Conservation (phyloP, 1,140 invertebrate genomes). For the Trichonephila clavipes region DNA sequence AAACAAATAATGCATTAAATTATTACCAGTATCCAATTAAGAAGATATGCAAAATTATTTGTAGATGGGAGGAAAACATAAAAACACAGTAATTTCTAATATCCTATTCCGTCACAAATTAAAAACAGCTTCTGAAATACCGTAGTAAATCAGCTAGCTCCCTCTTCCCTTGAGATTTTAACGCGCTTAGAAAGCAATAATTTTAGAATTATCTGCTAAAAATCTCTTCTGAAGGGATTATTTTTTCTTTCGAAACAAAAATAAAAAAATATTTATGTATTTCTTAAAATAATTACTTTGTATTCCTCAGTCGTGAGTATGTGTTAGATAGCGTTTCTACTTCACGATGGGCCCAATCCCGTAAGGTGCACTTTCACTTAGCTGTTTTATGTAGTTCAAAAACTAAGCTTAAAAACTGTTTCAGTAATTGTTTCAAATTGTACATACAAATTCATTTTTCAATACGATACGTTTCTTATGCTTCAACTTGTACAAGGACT, state of each 20-base stretch:
- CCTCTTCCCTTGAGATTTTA: neutral
- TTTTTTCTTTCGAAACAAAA: neutral
- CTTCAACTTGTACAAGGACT: slow-evolving; percentile 61
- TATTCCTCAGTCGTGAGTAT: slow-evolving; percentile 69
- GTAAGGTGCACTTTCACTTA: slow-evolving; percentile 75
- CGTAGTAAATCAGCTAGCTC: neutral
- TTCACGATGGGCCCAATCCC: slow-evolving; percentile 74
- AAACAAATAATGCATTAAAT: too few relatives aligned
- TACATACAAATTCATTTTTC: slow-evolving; percentile 67
- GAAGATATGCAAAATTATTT: too few relatives aligned
- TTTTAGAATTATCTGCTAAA: slow-evolving; percentile 38
- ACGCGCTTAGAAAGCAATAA: slow-evolving; percentile 20
- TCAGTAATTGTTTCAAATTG: slow-evolving; percentile 59
- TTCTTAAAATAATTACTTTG: slow-evolving; percentile 50
- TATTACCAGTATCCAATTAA: too few relatives aligned
- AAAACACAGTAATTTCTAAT: too few relatives aligned
- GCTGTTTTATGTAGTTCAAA: slow-evolving; percentile 71
- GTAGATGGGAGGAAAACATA: too few relatives aligned
- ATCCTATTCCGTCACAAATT: too few relatives aligned
- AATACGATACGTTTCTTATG: slow-evolving; percentile 55
- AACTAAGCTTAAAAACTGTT: slow-evolving; percentile 48
- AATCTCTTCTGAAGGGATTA: slow-evolving; percentile 1
- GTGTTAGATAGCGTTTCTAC: slow-evolving; percentile 72
- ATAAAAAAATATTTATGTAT: neutral
- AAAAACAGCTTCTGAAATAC: neutral